Conservation (phyloP, 2,888 invertebrate genomes). For the Protonemura montana region DNA sequence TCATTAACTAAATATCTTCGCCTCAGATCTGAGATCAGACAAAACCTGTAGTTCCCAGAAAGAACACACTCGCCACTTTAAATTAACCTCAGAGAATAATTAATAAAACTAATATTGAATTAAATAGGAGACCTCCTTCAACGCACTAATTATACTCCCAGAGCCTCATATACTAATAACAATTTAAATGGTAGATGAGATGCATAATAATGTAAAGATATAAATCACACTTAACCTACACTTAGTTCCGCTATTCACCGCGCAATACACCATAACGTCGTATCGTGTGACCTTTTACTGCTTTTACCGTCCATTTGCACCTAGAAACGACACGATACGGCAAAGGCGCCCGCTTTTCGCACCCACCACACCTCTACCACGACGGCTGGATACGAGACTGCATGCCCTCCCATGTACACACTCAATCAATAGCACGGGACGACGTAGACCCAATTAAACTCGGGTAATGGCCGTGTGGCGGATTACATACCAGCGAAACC, state of each 20-base stretch:
- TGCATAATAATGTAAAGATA: not conserved
- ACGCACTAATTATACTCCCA: not conserved
- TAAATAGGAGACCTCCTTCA: not conserved
- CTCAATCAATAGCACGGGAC: not conserved
- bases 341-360: not conserved
- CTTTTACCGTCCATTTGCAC: constrained; percentile 2
- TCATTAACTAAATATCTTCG: not conserved
- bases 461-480: not conserved
- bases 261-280: not conserved
- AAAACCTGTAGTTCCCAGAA: not conserved
- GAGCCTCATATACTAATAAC: not conserved
- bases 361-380: not conserved
- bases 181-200: not conserved
- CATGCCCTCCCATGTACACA: not conserved
- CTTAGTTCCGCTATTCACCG: constrained; percentile 12
- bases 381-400: not conserved
- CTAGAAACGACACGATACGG: not conserved
- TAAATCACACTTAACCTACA: constrained; percentile 4
- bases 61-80: not conserved
- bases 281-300: not conserved
- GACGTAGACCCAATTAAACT: not conserved
- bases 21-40: not conserved
- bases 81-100: not conserved
- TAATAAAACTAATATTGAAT: constrained; percentile 5
- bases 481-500: not conserved